Conservation (phyloP, 1,140 invertebrate genomes). For the Drosophila quadrilineata region DNA sequence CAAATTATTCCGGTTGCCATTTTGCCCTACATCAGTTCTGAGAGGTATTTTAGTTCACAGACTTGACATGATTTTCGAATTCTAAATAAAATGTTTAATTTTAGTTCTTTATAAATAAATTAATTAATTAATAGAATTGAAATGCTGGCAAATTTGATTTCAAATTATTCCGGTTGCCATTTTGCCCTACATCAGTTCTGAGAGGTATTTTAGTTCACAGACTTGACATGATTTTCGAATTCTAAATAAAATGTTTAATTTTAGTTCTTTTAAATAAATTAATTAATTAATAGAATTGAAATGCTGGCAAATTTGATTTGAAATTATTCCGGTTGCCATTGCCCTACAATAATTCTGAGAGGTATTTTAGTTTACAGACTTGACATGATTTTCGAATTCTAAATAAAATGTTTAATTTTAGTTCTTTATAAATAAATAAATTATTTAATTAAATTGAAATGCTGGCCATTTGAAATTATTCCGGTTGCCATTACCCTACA, state of each 20-base stretch:
- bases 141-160: conserved; percentile 22
- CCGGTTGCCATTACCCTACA: too few relatives aligned
- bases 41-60: conserved; percentile 12
- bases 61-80: too few relatives aligned
- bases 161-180: conserved; percentile 17
- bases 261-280: too few relatives aligned
- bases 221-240: too few relatives aligned
- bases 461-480: too few relatives aligned
- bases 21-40: conserved; percentile 7
- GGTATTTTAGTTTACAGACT: conserved; percentile 16
- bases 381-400: too few relatives aligned
- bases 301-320: conserved; percentile 22
- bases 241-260: too few relatives aligned
- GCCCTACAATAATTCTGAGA: conserved; percentile 1
- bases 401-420: neutral
- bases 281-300: conserved; percentile 15
- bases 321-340: conserved; percentile 22
- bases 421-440: neutral
- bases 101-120: too few relatives aligned
- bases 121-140: conserved; percentile 14
- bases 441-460: conserved; percentile 1
- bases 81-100: too few relatives aligned
- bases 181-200: conserved; percentile 7
- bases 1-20: conserved; percentile 17
- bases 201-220: conserved; percentile 12